Evolutionary conservation across 92 coral and sea anemone genomes (phyloP).

Genomic region (Parazoanthus darwini): DNA sequence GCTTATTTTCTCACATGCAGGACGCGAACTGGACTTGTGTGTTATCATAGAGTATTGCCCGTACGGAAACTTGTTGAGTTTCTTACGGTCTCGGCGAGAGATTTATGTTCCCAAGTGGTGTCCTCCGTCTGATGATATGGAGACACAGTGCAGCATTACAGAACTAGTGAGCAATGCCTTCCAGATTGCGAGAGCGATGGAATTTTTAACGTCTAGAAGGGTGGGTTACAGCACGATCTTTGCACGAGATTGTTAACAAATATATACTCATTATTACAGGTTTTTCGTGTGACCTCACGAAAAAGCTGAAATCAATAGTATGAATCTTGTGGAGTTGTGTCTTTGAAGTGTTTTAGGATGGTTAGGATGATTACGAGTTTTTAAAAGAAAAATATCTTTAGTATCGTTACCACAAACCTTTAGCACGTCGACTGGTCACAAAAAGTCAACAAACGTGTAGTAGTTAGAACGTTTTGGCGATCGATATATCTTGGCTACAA

Average conservation of each 20-base stretch:
- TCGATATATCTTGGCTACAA: neutral
- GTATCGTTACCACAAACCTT: neutral
- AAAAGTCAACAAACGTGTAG: too few relatives aligned
- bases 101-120: conserved; percentile 77
- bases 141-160: conserved; percentile 66
- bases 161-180: conserved; percentile 81
- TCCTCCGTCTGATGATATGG: conserved; percentile 65
- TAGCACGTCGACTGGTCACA: neutral
- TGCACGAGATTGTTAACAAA: neutral
- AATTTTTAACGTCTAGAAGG: conserved; percentile 80
- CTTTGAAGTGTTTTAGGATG: too few relatives aligned
- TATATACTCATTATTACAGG: neutral
- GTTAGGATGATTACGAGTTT: too few relatives aligned
- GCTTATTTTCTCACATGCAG: conserved; percentile 38
- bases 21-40: conserved; percentile 72
- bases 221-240: conserved; percentile 40
- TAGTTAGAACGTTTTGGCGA: neutral
- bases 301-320: too few relatives aligned
- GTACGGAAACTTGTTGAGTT: conserved; percentile 77
- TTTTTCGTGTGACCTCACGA: too few relatives aligned
- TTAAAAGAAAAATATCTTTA: too few relatives aligned
- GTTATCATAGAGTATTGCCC: conserved; percentile 88
- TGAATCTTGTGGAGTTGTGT: too few relatives aligned
- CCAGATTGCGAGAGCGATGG: conserved; percentile 94
- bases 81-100: conserved; percentile 68